Base-by-base conservation (phyloP, 1,140 invertebrate genomes). In the Riptortus pedestris region DNA sequence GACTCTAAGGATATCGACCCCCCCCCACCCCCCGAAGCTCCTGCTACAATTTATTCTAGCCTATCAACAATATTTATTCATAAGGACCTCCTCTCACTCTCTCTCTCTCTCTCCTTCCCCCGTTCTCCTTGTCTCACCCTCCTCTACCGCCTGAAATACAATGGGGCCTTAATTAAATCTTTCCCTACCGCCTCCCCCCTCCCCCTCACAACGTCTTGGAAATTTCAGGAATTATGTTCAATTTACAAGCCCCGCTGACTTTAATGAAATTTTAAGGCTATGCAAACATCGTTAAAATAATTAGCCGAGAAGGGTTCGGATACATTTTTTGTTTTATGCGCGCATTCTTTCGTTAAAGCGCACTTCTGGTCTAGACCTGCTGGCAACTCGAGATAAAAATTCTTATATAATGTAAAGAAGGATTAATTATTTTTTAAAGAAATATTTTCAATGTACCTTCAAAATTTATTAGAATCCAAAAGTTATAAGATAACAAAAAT, bases 1-100 rank as follows among this genome's bases (percentile, higher is more conserved):
- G n/a, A n/a, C n/a, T n/a, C n/a, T n/a, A n/a, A n/a, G n/a, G n/a
- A n/a, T n/a, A n/a, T n/a, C n/a, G n/a, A n/a, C 31, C 31, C 48
- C 18, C 48, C 22, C 48, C 48, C 48, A n/a, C 7, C 48, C 48
- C 48, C 22, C 48, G n/a, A 7, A 7, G 7, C 48, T 24, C 22
- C 48, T 18, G 7, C 48, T 4, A 9, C 48, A 24, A n/a, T 24
- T 51, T 51, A 20, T 20, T 51, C 7, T 51, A n/a, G 48, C 7
- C 48, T 18, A 24, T n/a, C 48, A 51, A 51, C 22, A 51, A 51
- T 51, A 51, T 24, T 38, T 38, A 38, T 38, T 38, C 31, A 51
- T n/a, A 51, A 24, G 48, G 48, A 51, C 58, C 31, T 57, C n/a
- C 58, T 28, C 16, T 60, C 31, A 60, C 24, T 16, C 58, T 28